Percentiles rank a stretch among this genome's conserved stretches.
These are phyloP conservation scores for Cataglyphis livida DNA, from an alignment of 2,888 invertebrate genomes.

Conservation along the genomic window DNA sequence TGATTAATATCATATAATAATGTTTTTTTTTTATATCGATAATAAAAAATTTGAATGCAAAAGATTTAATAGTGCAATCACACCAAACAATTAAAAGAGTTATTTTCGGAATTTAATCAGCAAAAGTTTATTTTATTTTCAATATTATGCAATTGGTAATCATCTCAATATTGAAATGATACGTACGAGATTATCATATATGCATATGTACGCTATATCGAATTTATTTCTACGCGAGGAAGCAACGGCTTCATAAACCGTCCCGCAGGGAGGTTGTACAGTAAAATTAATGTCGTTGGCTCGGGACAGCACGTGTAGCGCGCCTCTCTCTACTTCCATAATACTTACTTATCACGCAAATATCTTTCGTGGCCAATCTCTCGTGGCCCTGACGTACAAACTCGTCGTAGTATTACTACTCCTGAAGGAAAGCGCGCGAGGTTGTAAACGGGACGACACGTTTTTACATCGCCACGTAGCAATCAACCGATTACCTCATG, in stretches of 20 bases:
- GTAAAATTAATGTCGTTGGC: conserved; percentile 27
- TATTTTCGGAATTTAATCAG: neutral
- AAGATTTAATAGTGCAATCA: neutral
- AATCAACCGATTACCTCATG: conserved; percentile 30
- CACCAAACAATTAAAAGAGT: neutral
- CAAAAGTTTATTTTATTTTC: neutral
- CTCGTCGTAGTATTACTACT: neutral
- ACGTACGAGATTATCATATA: neutral
- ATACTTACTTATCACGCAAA: conserved; percentile 41
- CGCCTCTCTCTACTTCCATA: conserved; percentile 7
- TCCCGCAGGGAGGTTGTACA: conserved; percentile 12
- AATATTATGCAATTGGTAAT: neutral
- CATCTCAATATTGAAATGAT: neutral
- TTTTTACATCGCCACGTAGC: conserved; percentile 13
- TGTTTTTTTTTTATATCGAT: neutral
- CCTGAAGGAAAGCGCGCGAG: neutral
- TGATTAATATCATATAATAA: neutral
- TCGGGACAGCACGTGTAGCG: conserved; percentile 11
- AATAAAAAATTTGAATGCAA: neutral
- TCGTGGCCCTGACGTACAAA: neutral
- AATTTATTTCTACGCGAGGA: conserved; percentile 13
- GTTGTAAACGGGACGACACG: conserved; percentile 33
- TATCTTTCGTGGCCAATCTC: conserved; percentile 36
- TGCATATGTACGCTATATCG: neutral
- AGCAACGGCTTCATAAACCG: conserved; percentile 29